Evolutionary conservation across 2,113 vertebrate species (phyloP), one percentile per base, ranked within the genome.

Genomic region (Paralichthys olivaceus): DNA sequence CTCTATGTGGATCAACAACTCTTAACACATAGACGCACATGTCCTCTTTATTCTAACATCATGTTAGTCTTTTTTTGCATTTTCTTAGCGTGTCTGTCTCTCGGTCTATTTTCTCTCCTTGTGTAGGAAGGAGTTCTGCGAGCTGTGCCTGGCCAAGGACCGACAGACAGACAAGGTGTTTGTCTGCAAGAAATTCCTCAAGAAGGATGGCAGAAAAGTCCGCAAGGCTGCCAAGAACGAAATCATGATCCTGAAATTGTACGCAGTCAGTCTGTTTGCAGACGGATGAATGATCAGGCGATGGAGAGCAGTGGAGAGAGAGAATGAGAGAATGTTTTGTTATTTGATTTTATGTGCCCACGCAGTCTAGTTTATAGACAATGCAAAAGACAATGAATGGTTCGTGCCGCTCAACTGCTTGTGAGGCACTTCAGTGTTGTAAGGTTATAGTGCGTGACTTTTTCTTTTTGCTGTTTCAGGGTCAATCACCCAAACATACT

Each of bases 191-290:
- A 96, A 96, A 89, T 96, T 96, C 89, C 89, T 95, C 85, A 96
- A 96, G 92, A 96, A 95, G 82, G 95, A 96, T 28, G 95, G 95
- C 77, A 94, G 90, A 77, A 96, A 95, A 90, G 95, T 96, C 88
- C 93, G 95, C 78, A 94, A 95, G 89, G 95, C 95, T 56, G 95
- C 95, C 80, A 96, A 96, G 91, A 96, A 96, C 15, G 95, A 96
- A 90, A 96, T 96, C 87, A 93, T 95, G 93, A 96, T 96, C 86
- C 93, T 96, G 76, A 96, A 96, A 93, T 93, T 96, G 95, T 96
- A 94, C 47, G 93, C 62, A 85, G 79, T 83, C 71, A 54, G 69
- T 84, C 80, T 61, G 49, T 79, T 69, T 59, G 81, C 79, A 77
- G 74, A 81, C 85, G 83, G 54, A 84, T 69, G 79, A 49, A 77